Evolutionary conservation across 2,113 vertebrate genomes (phyloP).

Genomic region (Sinocyclocheilus grahami): DNA sequence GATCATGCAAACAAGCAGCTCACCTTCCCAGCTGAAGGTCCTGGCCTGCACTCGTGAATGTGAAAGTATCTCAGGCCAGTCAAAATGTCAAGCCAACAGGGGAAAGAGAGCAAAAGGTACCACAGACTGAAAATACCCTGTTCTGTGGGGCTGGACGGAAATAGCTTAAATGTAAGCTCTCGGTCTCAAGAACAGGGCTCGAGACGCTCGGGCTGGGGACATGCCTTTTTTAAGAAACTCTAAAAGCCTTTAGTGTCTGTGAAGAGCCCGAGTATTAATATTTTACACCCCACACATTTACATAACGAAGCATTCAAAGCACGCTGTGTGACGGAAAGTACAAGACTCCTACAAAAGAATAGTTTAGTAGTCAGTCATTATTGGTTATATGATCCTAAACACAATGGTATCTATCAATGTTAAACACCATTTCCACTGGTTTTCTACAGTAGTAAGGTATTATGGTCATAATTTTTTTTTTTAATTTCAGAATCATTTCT

Average conservation of each 20-base stretch:
- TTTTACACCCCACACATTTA: slow-evolving; percentile 19
- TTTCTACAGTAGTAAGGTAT: not conserved
- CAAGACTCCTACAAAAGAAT: not conserved
- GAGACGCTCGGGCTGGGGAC: not conserved
- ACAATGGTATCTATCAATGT: not conserved
- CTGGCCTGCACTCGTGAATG: not conserved
- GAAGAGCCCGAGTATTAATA: slow-evolving; percentile 1
- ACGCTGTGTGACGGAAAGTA: not conserved
- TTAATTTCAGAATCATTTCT: too few relatives aligned
- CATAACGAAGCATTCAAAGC: slow-evolving; percentile 35
- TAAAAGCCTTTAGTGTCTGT: slow-evolving; percentile 1
- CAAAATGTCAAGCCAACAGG: slow-evolving; percentile 9
- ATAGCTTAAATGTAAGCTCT: slow-evolving; percentile 39
- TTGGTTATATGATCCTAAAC: not conserved
- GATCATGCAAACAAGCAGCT: not conserved
- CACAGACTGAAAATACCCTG: slow-evolving; percentile 34
- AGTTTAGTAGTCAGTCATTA: not conserved
- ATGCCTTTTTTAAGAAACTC: slow-evolving; percentile 16
- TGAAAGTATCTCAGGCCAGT: not conserved
- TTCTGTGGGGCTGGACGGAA: slow-evolving; percentile 26
- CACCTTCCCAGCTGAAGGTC: not conserved
- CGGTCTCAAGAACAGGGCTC: not conserved
- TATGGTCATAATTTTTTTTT: not conserved
- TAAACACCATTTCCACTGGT: not conserved
- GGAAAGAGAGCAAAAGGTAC: not conserved